Evolutionary conservation across 1,140 invertebrate genomes (phyloP), one percentile per base, ranked within the genome.

Genomic region (Solen grandis): DNA sequence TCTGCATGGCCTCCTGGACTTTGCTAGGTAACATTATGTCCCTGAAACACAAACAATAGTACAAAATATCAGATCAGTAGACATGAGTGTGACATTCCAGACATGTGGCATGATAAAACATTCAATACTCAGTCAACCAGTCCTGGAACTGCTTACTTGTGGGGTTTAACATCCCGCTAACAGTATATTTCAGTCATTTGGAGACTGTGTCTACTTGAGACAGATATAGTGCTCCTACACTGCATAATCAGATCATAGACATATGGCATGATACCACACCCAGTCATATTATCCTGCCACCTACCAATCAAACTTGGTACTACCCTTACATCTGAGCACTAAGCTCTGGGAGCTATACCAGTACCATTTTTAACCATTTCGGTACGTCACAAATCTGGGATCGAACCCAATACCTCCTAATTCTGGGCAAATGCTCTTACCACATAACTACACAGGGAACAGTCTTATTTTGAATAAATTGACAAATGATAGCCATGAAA

Each of bases 1-100:
- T 99, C 93, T 99, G 99, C 99, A 99, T 99, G 5, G 99, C 99
- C 93, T 99, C 98, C 89, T 99, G 97, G 4, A 99, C 97, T 91
- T 97, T 95, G 1, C 93, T 92, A 10, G 99, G 99, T 84, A 99
- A 93, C 91, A 95, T 96, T 86, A 99, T 98, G 91, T 99, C 97
- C 93, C 96, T 96, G 97, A 83, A 22, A 84, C 84, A 52, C 25
- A 62, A 65, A 74, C 19, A n/a, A n/a, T n/a, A n/a, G n/a, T n/a
- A n/a, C n/a, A n/a, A 52, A 46, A 50, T 13, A 31, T 13, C 10
- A 16, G 14, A 60, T 8, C 36, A 0, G 25, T 50, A 46, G 46
- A 25, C 19, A 27, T 69, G n/a, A n/a, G n/a, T n/a, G n/a, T n/a
- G n/a, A n/a, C n/a, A 52, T 22, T 16, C 19, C 46, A 27, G 16